phyloP scores from a whole-genome alignment of 2,888 invertebrate species.

The Brenthis daphne region DNA sequence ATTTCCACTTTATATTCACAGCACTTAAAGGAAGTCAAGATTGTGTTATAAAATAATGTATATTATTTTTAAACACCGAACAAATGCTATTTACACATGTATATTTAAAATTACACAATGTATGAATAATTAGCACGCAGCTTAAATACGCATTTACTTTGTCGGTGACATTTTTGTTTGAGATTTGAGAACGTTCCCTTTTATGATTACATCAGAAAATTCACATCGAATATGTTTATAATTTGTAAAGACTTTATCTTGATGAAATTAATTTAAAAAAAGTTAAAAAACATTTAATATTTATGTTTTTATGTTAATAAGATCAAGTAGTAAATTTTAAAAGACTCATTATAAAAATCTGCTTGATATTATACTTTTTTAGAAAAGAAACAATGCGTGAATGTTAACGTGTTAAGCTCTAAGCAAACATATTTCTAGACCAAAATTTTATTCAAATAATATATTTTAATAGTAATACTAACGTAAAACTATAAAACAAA shows the following conservation, averaged over 20 bases:
- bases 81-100: constrained; percentile 50
- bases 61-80: constrained; percentile 41
- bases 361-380: too few relatives aligned
- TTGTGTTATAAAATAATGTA: constrained; percentile 32
- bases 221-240: too few relatives aligned
- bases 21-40: constrained; percentile 21
- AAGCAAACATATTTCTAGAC: too few relatives aligned
- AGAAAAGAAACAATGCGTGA: too few relatives aligned
- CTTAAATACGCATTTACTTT: constrained; percentile 67
- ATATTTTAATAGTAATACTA: too few relatives aligned
- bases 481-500: too few relatives aligned
- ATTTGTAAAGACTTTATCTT: neutral
- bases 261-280: neutral
- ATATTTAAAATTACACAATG: constrained; percentile 45
- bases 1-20: constrained; percentile 22
- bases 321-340: too few relatives aligned
- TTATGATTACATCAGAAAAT: neutral
- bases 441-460: too few relatives aligned
- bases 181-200: constrained; percentile 39
- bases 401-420: too few relatives aligned
- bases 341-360: too few relatives aligned
- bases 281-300: neutral
- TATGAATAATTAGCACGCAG: constrained; percentile 51
- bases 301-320: neutral
- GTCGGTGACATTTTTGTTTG: constrained; percentile 58